A percentile compares a stretch with the other conserved stretches of the same genome.
phyloP scores from a whole-genome alignment of 1,140 invertebrate genomes.

The Tetramorium parvispinum region DNA sequence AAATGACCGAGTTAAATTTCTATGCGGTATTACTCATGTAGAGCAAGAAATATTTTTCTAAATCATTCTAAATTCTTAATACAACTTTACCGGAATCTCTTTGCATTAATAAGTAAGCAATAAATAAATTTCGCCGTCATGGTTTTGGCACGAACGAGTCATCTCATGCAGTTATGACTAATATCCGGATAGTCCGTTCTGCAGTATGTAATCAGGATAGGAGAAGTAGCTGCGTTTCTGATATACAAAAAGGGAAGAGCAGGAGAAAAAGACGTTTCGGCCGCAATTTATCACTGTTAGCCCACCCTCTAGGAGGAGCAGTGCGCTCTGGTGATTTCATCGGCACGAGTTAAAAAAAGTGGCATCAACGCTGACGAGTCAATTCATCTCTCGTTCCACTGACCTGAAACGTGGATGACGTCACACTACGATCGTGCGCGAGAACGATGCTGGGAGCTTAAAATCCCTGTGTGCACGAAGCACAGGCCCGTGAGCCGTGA shows the following conservation, averaged over 20 bases:
- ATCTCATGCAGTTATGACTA: conserved; percentile 3
- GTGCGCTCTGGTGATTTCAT: conserved; percentile 73
- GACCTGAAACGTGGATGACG: conserved; percentile 75
- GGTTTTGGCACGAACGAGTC: conserved; percentile 25
- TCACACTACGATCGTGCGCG: conserved; percentile 48
- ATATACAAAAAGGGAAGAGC: conserved; percentile 30
- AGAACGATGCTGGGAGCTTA: conserved; percentile 27
- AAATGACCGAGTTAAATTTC: not conserved
- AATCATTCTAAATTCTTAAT: not conserved
- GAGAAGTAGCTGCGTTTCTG: conserved; percentile 37
- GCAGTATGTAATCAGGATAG: not conserved
- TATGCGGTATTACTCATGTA: not conserved
- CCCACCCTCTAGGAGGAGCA: conserved; percentile 66
- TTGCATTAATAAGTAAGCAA: not conserved
- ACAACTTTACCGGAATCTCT: not conserved
- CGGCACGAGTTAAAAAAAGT: conserved; percentile 75
- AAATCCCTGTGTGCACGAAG: conserved; percentile 46
- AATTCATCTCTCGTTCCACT: conserved; percentile 80
- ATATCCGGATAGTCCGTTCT: conserved; percentile 31
- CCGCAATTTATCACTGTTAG: conserved; percentile 48
- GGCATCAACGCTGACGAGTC: conserved; percentile 78
- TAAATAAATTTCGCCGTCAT: not conserved
- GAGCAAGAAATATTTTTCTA: not conserved
- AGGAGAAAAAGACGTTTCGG: conserved; percentile 3
- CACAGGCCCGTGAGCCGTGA: conserved; percentile 67